Base-by-base conservation (phyloP, 2,113 vertebrate species). In the Lasiurus cinereus region DNA sequence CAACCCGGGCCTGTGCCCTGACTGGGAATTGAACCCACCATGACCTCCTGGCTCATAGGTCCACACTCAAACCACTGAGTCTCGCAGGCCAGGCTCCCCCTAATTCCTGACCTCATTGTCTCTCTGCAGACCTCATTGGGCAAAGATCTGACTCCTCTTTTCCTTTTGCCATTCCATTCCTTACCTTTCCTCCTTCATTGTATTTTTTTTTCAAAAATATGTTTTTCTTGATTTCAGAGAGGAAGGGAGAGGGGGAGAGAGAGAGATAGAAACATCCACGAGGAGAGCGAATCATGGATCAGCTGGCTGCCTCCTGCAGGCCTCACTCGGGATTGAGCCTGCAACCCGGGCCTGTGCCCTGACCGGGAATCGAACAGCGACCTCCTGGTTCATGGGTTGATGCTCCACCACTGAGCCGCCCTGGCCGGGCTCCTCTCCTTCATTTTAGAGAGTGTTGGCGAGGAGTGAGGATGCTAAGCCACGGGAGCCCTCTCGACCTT, bases 401-500 rank as follows among this genome's bases (percentile, higher is more conserved):
- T 5, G 59, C 24, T 62, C 10, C 11, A 62, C 59, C 59, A 4
- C 24, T 27, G 59, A 62, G 59, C 56, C 22, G 11, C 59, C 24
- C 59, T 5, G 59, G 59, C 59, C 59, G 59, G 59, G 59, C 24
- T 69, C 3, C 16, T 72, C 16, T 27, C 62, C 52, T 92, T 84
- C 43, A 27, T 73, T 96, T 88, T 70, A 2, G 94, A 80, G n/a
- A 29, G 43, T 83, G 78, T 84, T 83, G 91, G 39, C 64, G 96
- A 73, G 93, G 94, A 86, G 56, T 72, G 91, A 27, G 9, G 46
- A 8, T 72, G 80, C 72, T 0, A 2, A 72, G 10, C 50, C 19
- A 4, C 21, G 24, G 50, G 21, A 29, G 69, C 0, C 66, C 48
- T 94, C 94, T 19, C 21, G 83, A 88, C 76, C 24, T 88, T 92